phyloP scores from a whole-genome alignment of 64 coral and sea anemone species.

The Cladopsammia gracilis region DNA sequence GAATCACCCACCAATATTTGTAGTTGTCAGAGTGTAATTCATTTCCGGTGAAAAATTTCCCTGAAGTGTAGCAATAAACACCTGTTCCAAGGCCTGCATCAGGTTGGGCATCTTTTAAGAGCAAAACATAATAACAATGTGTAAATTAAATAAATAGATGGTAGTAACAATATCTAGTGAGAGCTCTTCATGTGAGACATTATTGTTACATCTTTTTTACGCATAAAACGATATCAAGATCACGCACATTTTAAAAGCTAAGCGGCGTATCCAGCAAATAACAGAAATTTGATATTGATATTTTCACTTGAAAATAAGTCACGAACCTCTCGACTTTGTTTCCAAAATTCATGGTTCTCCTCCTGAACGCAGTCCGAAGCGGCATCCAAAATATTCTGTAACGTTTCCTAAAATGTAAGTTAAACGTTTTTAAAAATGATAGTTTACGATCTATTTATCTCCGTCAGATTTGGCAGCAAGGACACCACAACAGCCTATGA shows the following conservation, averaged over 20 bases:
- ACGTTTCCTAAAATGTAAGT: background rate
- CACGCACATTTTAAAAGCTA: too few species aligned
- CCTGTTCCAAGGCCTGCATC: background rate
- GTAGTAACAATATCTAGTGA: too few species aligned
- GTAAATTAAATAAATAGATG: background rate
- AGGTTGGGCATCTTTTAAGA: background rate
- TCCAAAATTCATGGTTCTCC: constrained; percentile 3
- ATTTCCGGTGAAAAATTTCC: background rate
- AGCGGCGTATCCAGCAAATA: too few species aligned
- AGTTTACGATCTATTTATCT: background rate
- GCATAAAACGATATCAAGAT: too few species aligned
- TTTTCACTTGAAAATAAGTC: too few species aligned
- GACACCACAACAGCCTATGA: too few species aligned
- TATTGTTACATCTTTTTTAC: too few species aligned
- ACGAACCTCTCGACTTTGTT: background rate
- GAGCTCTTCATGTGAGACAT: too few species aligned
- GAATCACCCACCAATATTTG: background rate
- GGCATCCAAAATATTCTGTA: background rate
- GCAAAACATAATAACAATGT: background rate
- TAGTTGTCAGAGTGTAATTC: background rate
- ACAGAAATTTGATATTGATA: too few species aligned
- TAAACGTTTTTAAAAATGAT: too few species aligned
- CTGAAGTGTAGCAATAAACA: background rate
- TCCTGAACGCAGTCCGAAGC: background rate
- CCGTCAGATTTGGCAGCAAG: background rate